Conservation (phyloP, 1,140 invertebrate species). For the Doryteuthis pealeii region DNA sequence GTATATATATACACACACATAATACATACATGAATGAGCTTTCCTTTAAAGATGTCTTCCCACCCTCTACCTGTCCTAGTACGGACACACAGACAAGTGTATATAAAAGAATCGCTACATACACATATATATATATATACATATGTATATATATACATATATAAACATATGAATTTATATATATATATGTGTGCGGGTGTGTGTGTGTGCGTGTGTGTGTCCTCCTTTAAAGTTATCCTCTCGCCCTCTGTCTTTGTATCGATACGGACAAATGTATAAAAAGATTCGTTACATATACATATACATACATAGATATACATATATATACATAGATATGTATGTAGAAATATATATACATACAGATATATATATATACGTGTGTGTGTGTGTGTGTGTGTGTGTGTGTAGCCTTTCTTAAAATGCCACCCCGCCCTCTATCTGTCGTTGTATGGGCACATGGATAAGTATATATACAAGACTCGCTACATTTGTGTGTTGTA, state of each 20-base stretch:
- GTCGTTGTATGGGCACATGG: no score
- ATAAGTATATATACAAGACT: no score
- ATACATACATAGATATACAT: not conserved
- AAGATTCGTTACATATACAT: not conserved
- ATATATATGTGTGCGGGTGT: not conserved
- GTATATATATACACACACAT: not conserved
- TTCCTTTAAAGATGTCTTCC: no score
- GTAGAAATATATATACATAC: not conserved
- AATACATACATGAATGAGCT: not conserved
- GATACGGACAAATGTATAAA: not conserved
- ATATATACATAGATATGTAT: not conserved
- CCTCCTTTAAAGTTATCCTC: not conserved
- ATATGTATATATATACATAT: slow-evolving; percentile 1
- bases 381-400: not conserved
- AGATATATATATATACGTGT: not conserved
- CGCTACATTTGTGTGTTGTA: no score
- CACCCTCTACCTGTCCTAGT: no score
- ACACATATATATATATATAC: slow-evolving; percentile 1
- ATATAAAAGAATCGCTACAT: not conserved
- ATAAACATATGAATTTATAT: not conserved
- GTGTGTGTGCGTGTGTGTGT: not conserved
- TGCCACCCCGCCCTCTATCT: no score
- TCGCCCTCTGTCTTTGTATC: not conserved
- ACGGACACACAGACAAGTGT: not conserved
- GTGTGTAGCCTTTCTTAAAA: not conserved